Percentiles rank a stretch among this genome's conserved stretches.
Evolutionary conservation across 2,888 invertebrate genomes (phyloP).

Genomic region (Sminthurinus aureus): DNA sequence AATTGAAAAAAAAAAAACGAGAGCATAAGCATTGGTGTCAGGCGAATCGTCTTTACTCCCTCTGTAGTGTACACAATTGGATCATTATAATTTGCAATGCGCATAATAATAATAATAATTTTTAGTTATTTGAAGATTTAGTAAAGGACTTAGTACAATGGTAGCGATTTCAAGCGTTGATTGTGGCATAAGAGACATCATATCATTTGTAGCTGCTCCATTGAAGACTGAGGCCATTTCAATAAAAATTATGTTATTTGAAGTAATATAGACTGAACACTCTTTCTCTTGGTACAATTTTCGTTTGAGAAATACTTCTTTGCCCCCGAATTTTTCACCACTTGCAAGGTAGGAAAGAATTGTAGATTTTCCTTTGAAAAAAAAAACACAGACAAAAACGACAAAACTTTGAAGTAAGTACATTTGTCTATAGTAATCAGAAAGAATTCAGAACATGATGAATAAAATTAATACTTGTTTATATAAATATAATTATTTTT

Average conservation of each 20-base stretch:
- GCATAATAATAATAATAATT: too few species aligned
- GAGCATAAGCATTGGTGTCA: neutral
- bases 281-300: slow-evolving; percentile 45
- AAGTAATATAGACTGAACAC: slow-evolving; percentile 49
- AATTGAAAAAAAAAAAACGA: neutral
- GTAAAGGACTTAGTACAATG: too few species aligned
- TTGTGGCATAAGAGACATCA: slow-evolving; percentile 48
- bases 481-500: too few species aligned
- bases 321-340: slow-evolving; percentile 35
- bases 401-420: slow-evolving; percentile 14
- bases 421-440: neutral
- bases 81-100: too few species aligned
- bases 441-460: neutral
- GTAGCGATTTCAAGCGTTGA: slow-evolving; percentile 51
- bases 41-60: neutral
- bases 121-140: too few species aligned
- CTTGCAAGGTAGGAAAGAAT: slow-evolving; percentile 52
- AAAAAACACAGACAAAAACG: too few species aligned
- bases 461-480: too few species aligned
- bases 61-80: neutral
- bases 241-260: slow-evolving; percentile 53
- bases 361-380: slow-evolving; percentile 52
- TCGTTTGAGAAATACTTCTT: slow-evolving; percentile 8
- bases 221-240: slow-evolving; percentile 57
- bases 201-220: slow-evolving; percentile 51